A percentile compares a stretch with the other conserved stretches of the same genome.
Evolutionary conservation across 2,113 vertebrate genomes (phyloP).

Genomic region (Callocephalon fimbriatum): DNA sequence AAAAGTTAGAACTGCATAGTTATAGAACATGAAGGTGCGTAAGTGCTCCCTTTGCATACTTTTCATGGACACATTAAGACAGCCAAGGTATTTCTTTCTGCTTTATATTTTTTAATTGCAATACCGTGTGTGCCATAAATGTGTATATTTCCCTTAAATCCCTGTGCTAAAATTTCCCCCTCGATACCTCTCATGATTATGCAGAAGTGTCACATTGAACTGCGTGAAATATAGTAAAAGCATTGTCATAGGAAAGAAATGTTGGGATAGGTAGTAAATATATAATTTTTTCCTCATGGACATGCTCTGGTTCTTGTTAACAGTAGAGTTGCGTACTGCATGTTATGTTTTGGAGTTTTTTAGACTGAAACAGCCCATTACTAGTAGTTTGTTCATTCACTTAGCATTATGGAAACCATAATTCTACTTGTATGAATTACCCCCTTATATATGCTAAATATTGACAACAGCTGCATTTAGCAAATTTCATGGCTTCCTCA

Average conservation of each 20-base stretch:
- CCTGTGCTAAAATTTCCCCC: background rate
- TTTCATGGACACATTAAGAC: background rate
- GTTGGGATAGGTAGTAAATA: background rate
- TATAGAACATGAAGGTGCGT: accelerated
- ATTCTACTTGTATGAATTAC: background rate
- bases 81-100: background rate
- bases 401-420: background rate
- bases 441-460: background rate
- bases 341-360: background rate
- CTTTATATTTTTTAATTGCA: background rate
- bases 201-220: background rate
- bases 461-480: background rate
- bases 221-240: background rate
- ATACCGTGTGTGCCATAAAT: background rate
- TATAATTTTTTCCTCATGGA: background rate
- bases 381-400: background rate
- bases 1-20: background rate
- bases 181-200: background rate
- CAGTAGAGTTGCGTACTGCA: background rate
- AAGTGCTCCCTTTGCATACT: background rate
- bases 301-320: background rate
- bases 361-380: background rate
- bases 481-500: background rate
- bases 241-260: background rate
- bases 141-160: background rate